Percentiles rank a stretch among this genome's conserved stretches.
Evolutionary conservation across 53 echinoderm and acorn worm species (phyloP).

Genomic region (Paracentrotus lividus): DNA sequence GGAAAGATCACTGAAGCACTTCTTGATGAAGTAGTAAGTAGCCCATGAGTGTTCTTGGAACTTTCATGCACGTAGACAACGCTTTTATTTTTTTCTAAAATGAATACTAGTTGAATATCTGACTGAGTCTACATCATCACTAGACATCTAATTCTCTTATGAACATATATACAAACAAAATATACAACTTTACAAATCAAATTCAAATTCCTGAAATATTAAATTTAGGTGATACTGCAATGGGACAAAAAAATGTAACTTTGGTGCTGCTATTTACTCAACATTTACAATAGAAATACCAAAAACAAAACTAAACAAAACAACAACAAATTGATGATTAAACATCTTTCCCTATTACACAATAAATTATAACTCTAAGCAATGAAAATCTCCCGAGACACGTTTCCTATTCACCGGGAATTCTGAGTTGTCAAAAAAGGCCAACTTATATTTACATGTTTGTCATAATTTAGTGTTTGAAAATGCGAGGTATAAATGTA

Average conservation of each 20-base stretch:
- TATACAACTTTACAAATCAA: conserved; percentile 55
- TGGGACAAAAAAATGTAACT: not conserved
- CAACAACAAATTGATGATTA: no score
- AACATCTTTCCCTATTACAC: not conserved
- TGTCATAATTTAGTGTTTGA: not conserved
- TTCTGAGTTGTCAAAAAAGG: conserved; percentile 21
- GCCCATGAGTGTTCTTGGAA: not conserved
- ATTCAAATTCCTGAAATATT: not conserved
- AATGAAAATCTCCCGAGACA: not conserved
- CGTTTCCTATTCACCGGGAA: not conserved
- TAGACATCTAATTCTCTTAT: not conserved
- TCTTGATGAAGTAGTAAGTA: conserved; percentile 6
- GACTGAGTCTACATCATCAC: not conserved
- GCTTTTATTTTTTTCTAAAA: not conserved
- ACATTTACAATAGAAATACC: not conserved
- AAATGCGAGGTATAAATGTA: not conserved
- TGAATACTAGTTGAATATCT: conserved; percentile 44
- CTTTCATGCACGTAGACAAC: not conserved
- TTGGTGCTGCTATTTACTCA: conserved; percentile 3
- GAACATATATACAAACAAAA: conserved; percentile 50
- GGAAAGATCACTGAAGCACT: not conserved
- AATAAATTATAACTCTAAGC: not conserved
- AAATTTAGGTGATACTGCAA: not conserved
- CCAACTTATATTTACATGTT: conserved; percentile 22
- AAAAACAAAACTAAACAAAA: no score